These are phyloP conservation scores for Hoplodrina blanda DNA, from an alignment of 2,888 invertebrate species.

Conservation along the genomic window DNA sequence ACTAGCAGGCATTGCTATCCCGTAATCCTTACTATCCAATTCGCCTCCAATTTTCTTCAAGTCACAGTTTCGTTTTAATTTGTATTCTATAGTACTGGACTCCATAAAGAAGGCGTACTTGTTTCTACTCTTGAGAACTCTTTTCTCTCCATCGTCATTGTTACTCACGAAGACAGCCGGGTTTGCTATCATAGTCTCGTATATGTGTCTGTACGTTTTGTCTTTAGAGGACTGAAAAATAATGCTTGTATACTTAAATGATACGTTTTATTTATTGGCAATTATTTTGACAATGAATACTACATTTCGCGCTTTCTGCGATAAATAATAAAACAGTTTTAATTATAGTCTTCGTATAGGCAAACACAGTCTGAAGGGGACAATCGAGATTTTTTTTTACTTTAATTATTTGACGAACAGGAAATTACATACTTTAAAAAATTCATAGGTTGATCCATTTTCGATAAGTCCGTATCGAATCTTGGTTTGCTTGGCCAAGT, in stretches of 20 bases:
- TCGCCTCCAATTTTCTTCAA: conserved; percentile 95
- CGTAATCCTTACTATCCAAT: conserved; percentile 96
- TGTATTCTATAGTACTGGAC: conserved; percentile 97
- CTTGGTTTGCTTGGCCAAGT: conserved; percentile 96
- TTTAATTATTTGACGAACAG: background rate
- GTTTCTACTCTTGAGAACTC: conserved; percentile 90
- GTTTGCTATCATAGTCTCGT: conserved; percentile 96
- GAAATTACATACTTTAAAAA: conserved; percentile 91
- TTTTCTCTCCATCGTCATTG: conserved; percentile 96
- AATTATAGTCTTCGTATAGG: too few relatives aligned
- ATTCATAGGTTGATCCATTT: conserved; percentile 96
- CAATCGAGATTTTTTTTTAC: too few relatives aligned
- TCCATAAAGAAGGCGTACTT: conserved; percentile 99
- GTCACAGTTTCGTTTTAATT: conserved; percentile 95
- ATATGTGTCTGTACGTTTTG: conserved; percentile 96
- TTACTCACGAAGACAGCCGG: conserved; percentile 94
- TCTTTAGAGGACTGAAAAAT: conserved; percentile 93
- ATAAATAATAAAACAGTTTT: too few relatives aligned
- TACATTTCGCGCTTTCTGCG: background rate
- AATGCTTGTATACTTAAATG: background rate
- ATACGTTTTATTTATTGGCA: background rate
- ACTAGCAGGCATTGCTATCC: conserved; percentile 96
- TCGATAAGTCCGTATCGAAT: conserved; percentile 97
- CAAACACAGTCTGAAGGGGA: background rate
- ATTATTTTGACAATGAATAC: too few relatives aligned